Base-by-base conservation (phyloP, 1,140 invertebrate genomes). In the Dreissena polymorpha region DNA sequence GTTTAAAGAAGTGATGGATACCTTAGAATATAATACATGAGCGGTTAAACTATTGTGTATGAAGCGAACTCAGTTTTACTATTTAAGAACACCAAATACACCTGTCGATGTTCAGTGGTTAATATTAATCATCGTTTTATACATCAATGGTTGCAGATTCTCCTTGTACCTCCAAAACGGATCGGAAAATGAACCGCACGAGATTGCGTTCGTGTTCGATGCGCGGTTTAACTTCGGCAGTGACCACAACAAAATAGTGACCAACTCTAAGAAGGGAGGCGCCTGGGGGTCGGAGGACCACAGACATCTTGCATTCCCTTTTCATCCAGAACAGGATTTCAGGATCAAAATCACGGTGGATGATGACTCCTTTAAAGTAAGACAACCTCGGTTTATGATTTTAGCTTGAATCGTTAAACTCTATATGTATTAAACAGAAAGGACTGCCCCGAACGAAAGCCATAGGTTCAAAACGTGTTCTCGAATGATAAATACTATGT, bases 241-340 rank as follows among this genome's bases (percentile, higher is more conserved):
- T 10, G 25, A 16, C 64, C 74, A 87, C 10, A 89, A 91, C 25
- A 88, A 88, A n/a, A 89, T 97, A 10, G 95, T 98, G 5, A 93
- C 96, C 16, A 97, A 97, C 92, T 94, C 95, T 25, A 95, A 95
- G 93, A 94, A 94, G 79, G 94, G 95, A 86, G 95, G 95, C 0
- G 94, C 93, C 84, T 97, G 96, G 96, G 95, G 95, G 23, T 91
- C 94, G 10, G 96, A 97, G 93, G 95, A 96, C 86, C 93, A 95
- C 85, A 94, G 95, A 82, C 95, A 95, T 16, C 93, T 92, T 49
- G 80, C 83, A 51, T 94, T 96, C 87, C 95, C 95, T 0, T 94
- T 98, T 76, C 92, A 93, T 60, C 94, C 94, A 5, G 96, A 96
- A 3, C 94, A 95, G 74, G 95, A 95, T 86, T 97, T 96, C 86